Conservation (phyloP, 2,797 vertebrate genomes). For the Odontamblyopus rebecca region DNA sequence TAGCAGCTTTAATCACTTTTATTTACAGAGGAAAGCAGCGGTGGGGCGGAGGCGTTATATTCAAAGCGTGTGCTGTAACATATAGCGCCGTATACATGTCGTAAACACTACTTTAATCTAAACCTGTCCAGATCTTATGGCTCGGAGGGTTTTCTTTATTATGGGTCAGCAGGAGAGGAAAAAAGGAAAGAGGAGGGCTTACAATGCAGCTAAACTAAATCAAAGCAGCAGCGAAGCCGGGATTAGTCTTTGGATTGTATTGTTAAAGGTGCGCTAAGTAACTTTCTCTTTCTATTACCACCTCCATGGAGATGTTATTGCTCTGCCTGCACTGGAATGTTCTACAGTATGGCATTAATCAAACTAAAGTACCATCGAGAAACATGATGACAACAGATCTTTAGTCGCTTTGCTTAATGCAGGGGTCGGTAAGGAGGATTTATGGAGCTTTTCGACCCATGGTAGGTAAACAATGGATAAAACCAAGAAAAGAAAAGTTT, state of each 20-base stretch:
- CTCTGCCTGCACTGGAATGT: no score
- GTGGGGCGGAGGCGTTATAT: slow-evolving; percentile 1
- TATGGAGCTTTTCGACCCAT: no score
- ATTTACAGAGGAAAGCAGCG: slow-evolving; percentile 20
- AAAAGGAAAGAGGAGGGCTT: not conserved
- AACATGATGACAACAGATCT: no score
- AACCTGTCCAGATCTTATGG: slow-evolving; percentile 7
- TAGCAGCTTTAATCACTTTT: slow-evolving; percentile 27
- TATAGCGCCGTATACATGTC: not conserved
- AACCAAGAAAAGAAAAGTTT: no score
- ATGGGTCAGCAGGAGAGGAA: not conserved
- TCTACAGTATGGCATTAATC: no score
- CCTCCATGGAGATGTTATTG: no score
- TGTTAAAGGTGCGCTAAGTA: not conserved
- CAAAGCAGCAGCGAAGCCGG: not conserved
- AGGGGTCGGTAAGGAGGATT: no score
- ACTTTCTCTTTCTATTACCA: no score
- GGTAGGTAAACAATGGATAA: no score
- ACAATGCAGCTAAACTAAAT: not conserved
- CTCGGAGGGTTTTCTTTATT: not conserved
- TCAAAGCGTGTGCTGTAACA: slow-evolving; percentile 6
- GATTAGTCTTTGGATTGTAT: not conserved
- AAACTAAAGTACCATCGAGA: no score
- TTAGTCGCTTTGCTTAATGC: no score
- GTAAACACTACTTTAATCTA: slow-evolving; percentile 8